Evolutionary conservation across 2,888 invertebrate genomes (phyloP).

Genomic region (Eugnorisma glareosa): DNA sequence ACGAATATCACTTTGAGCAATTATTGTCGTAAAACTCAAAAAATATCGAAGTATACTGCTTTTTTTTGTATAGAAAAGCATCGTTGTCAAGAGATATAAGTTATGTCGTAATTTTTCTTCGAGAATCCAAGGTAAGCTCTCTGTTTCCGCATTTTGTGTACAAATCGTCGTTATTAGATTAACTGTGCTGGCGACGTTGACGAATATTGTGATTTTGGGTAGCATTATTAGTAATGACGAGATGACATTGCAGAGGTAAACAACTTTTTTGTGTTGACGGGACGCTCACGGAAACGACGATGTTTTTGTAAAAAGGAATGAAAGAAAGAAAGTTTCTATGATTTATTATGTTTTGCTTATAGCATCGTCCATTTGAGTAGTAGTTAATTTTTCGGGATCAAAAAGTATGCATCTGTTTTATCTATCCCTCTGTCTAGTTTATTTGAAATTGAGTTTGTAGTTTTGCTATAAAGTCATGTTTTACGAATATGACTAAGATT

Average conservation of each 20-base stretch:
- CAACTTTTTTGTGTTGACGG: conserved; percentile 40
- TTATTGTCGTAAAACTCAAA: neutral
- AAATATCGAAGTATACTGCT: neutral
- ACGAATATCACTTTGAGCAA: neutral
- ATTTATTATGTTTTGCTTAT: conserved; percentile 18
- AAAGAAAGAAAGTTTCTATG: conserved; percentile 18
- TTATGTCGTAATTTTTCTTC: conserved; percentile 61
- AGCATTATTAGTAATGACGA: conserved; percentile 60
- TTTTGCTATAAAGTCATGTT: neutral
- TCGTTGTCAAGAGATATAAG: conserved; percentile 49
- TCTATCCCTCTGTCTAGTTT: neutral
- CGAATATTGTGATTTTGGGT: conserved; percentile 69
- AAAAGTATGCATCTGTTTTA: neutral
- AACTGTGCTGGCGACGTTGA: conserved; percentile 71
- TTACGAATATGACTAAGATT: neutral
- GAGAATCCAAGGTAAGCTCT: conserved; percentile 62
- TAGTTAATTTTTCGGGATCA: neutral
- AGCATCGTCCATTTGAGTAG: neutral
- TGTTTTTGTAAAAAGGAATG: conserved; percentile 5
- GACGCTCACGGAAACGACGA: neutral
- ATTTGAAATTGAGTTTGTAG: neutral
- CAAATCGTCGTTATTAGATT: conserved; percentile 76
- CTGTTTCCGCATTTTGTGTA: conserved; percentile 69
- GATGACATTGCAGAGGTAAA: conserved; percentile 54
- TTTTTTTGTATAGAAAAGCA: conserved; percentile 21